Evolutionary conservation across 1,140 invertebrate species (phyloP).

Genomic region (Carcinoscorpius rotundicauda): DNA sequence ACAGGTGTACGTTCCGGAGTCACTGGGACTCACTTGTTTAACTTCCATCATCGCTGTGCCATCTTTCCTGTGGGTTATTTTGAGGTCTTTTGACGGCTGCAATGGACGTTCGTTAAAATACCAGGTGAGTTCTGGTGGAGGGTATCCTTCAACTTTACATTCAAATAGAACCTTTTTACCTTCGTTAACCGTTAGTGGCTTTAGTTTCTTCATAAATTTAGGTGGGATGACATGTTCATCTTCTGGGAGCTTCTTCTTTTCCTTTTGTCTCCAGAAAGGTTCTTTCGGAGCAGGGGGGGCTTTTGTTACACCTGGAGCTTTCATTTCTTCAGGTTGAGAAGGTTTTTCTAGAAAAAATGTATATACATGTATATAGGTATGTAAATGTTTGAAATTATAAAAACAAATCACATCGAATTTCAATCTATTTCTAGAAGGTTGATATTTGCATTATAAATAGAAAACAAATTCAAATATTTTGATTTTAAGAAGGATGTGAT

Average conservation of each 20-base stretch:
- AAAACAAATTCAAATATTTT: too few relatives aligned
- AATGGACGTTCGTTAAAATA: conserved; percentile 58
- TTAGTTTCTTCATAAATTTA: conserved; percentile 51
- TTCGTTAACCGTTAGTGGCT: conserved; percentile 46
- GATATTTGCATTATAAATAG: too few relatives aligned
- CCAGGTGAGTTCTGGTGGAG: conserved; percentile 59
- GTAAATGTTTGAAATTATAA: too few relatives aligned
- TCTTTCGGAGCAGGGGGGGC: too few relatives aligned
- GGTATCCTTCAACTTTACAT: conserved; percentile 52
- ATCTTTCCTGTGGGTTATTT: conserved; percentile 38
- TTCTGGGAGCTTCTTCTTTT: conserved; percentile 22
- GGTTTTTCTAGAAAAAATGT: too few relatives aligned
- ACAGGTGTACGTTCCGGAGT: conserved; percentile 66
- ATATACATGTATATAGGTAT: too few relatives aligned
- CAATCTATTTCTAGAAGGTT: too few relatives aligned
- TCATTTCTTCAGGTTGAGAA: too few relatives aligned
- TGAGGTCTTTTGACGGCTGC: conserved; percentile 44
- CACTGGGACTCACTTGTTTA: conserved; percentile 44
- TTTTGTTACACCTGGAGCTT: too few relatives aligned
- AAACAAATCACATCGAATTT: too few relatives aligned
- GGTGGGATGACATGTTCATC: conserved; percentile 40
- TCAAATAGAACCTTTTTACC: conserved; percentile 48
- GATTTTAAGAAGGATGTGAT: too few relatives aligned
- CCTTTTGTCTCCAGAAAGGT: too few relatives aligned
- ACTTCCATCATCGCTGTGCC: conserved; percentile 49